Conservation (phyloP, 1,140 invertebrate genomes). For the Musca domestica region DNA sequence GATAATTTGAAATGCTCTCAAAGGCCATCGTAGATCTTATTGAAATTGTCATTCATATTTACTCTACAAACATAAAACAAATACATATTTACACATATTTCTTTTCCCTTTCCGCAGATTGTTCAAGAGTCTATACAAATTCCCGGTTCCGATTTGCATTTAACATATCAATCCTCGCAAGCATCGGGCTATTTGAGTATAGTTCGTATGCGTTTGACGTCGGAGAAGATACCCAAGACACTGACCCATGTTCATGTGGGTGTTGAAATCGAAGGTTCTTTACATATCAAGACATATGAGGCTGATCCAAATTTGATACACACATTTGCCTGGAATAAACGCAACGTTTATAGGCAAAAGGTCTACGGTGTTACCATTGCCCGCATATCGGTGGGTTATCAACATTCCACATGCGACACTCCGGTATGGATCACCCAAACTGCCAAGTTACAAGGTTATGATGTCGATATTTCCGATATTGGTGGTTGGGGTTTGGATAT, state of each 20-base stretch:
- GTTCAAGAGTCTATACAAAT: conserved; percentile 92
- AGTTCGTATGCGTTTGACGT: conserved; percentile 87
- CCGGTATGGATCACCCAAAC: conserved; percentile 94
- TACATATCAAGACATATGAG: conserved; percentile 89
- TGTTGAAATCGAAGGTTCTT: conserved; percentile 87
- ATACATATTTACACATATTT: background rate
- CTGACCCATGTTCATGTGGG: conserved; percentile 85
- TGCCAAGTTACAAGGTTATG: conserved; percentile 91
- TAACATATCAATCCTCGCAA: conserved; percentile 91
- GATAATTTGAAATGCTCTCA: too few species aligned
- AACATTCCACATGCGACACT: conserved; percentile 81
- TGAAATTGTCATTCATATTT: too few species aligned
- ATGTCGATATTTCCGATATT: conserved; percentile 94
- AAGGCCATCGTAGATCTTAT: too few species aligned
- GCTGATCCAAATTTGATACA: conserved; percentile 92
- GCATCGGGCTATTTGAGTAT: conserved; percentile 89
- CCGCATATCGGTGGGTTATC: conserved; percentile 88
- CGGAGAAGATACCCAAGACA: conserved; percentile 72
- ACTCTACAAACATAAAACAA: too few species aligned
- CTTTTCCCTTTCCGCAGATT: conserved; percentile 64
- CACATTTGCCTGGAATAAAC: conserved; percentile 95
- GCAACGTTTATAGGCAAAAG: conserved; percentile 96
- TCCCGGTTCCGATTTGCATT: conserved; percentile 84
- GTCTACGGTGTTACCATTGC: conserved; percentile 86
- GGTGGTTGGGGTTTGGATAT: conserved; percentile 97